Percentiles rank a stretch among this genome's conserved stretches.
These are phyloP conservation scores for Poicephalus meyeri DNA, from an alignment of 2,113 vertebrate genomes.

Conservation along the genomic window DNA sequence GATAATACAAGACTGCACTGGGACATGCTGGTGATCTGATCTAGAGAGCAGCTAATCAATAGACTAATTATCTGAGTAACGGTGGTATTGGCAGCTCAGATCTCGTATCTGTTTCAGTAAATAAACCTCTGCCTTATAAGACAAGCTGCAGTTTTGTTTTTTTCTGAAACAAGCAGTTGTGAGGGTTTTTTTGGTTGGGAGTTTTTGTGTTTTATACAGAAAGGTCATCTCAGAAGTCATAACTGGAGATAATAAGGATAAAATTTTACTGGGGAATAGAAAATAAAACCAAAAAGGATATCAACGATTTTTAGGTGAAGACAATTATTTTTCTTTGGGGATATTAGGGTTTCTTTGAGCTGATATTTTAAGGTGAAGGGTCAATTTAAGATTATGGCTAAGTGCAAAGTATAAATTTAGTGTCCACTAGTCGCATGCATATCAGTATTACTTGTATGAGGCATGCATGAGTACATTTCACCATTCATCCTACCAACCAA, in stretches of 20 bases:
- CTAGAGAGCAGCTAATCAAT: not conserved
- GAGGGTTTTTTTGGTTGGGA: rapidly evolving
- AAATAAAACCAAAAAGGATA: not conserved
- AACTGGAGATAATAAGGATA: not conserved
- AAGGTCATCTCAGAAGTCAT: not conserved
- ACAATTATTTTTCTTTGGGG: not conserved
- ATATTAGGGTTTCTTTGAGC: not conserved
- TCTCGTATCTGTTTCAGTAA: not conserved
- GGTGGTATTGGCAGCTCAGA: not conserved
- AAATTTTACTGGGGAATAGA: not conserved
- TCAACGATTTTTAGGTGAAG: not conserved
- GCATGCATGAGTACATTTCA: rapidly evolving
- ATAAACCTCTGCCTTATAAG: not conserved
- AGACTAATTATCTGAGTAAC: not conserved
- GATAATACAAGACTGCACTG: too few species aligned
- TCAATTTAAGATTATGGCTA: not conserved
- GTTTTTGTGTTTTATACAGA: not conserved
- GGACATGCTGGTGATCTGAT: not conserved
- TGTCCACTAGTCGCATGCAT: not conserved
- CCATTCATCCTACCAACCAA: not conserved
- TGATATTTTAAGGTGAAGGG: not conserved
- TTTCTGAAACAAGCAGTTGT: not conserved
- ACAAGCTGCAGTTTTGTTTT: not conserved
- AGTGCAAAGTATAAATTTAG: not conserved
- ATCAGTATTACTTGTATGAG: not conserved